phyloP scores from a whole-genome alignment of 2,888 invertebrate genomes.

The Erebia aethiops region DNA sequence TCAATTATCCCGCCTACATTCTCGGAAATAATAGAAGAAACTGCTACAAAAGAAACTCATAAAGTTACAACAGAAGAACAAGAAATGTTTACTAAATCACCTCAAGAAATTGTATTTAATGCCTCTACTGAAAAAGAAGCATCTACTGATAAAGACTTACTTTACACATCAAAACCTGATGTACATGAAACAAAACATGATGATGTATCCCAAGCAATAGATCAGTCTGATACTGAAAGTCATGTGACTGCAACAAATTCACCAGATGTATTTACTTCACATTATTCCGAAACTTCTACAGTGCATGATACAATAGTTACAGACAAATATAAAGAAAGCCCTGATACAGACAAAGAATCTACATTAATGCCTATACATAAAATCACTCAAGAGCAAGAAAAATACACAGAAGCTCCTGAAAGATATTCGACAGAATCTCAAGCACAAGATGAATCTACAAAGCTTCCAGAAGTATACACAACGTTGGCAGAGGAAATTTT shows the following conservation, averaged over 20 bases:
- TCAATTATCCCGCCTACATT: neutral
- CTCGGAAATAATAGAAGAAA: constrained; percentile 1
- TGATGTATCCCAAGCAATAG: neutral
- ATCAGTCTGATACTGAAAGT: constrained; percentile 7
- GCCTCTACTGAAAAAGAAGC: neutral
- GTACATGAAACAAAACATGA: constrained; percentile 11
- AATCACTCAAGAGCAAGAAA: constrained; percentile 27
- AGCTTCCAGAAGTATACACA: neutral
- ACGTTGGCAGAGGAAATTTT: neutral
- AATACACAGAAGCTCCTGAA: constrained; percentile 6
- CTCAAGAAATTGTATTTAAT: constrained; percentile 3
- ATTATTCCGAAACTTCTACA: neutral
- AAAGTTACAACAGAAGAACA: neutral
- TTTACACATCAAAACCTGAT: constrained; percentile 9
- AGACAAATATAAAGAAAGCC: neutral
- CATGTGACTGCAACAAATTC: neutral
- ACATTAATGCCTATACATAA: constrained; percentile 6
- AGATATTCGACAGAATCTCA: neutral
- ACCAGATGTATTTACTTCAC: constrained; percentile 5
- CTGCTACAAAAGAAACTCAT: neutral
- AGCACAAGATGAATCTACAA: constrained; percentile 6
- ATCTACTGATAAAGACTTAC: constrained; percentile 2
- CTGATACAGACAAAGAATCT: neutral
- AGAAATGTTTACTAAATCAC: constrained; percentile 6
- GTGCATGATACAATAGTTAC: neutral